A percentile compares a stretch with the other conserved stretches of the same genome.
phyloP scores from a whole-genome alignment of 37 sponge, comb jelly and placozoan genomes.

The Halisarca cf. caerulea region DNA sequence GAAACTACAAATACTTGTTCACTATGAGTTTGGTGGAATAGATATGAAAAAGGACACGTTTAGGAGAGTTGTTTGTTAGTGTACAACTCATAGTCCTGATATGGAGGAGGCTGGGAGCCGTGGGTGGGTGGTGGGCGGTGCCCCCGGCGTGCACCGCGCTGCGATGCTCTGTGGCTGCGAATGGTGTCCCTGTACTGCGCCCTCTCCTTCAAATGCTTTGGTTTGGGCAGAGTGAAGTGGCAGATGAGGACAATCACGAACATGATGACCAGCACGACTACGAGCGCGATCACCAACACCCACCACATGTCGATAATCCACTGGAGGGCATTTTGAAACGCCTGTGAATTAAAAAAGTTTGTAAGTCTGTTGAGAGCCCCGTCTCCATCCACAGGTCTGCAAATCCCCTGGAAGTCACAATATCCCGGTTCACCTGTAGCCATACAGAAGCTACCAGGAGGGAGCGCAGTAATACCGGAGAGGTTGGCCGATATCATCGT shows the following conservation, averaged over 20 bases:
- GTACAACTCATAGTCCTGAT: no score
- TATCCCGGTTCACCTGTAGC: constrained; percentile 42
- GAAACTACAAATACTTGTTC: no score
- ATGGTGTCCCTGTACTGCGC: constrained; percentile 14
- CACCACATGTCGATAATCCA: constrained; percentile 64
- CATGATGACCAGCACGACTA: constrained; percentile 66
- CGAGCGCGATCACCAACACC: constrained; percentile 55
- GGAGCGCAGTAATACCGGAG: not conserved
- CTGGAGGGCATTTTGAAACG: constrained; percentile 1
- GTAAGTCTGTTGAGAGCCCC: constrained; percentile 19
- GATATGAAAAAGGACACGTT: no score
- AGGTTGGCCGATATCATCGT: not conserved
- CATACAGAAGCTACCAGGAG: constrained; percentile 31
- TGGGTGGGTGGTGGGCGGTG: no score
- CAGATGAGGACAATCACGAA: constrained; percentile 62
- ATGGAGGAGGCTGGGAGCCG: no score
- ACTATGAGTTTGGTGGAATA: no score
- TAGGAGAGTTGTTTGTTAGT: no score
- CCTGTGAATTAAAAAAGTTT: not conserved
- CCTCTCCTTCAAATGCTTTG: constrained; percentile 52
- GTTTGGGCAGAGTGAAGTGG: constrained; percentile 65
- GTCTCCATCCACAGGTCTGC: constrained; percentile 31
- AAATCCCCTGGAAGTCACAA: constrained; percentile 73
- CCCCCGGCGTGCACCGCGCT: no score
- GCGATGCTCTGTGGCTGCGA: not conserved